Base-by-base conservation (phyloP, 1,140 invertebrate species). In the Zaprionus vittiger region DNA sequence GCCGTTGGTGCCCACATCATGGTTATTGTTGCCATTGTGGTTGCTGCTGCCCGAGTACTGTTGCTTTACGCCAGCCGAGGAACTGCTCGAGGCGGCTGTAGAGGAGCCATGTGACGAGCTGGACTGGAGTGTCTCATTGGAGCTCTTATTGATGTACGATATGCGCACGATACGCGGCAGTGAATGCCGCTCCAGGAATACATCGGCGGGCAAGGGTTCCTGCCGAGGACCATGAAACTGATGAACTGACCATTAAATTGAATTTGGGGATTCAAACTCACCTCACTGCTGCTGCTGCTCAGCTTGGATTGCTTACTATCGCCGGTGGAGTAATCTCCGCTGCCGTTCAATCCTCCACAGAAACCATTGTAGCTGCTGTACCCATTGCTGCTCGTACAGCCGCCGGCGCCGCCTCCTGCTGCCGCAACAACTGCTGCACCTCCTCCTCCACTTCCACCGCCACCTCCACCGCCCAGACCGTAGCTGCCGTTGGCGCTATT, bases 171-270 rank as follows among this genome's bases (percentile, higher is more conserved):
- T 94, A 68, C 94, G 93, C 4, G 94, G 94, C 75, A 95, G 75
- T 12, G 94, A 93, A 75, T 94, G 94, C 81, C 94, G 94, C 83
- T 94, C 94, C 47, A 95, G 93, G 79, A 95, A 95, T 37, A 92
- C 61, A 73, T 93, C 92, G 20, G 91, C 92, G 5, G 92, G 81
- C 37, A 93, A 26, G 0, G 92, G 84, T 54, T 93, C 92, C 75
- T 90, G 63, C 34, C 76, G 28, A 28, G 20, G 31, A 31, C 5
- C 20, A 47, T 49, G 11, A 28, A n/a, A 17, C 31, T 34, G 5
- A 22, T 17, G 1, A 28, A 11, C n/a, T 47, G 14, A 38, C 15
- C 37, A 9, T 17, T 9, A 0, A 4, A 9, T 11, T 7, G 7
- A 7, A n/a, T 6, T 17, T 11, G 41, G 41, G 20, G 7, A 15